Conservation (phyloP, 2,113 vertebrate species). For the Tympanuchus pallidicinctus region DNA sequence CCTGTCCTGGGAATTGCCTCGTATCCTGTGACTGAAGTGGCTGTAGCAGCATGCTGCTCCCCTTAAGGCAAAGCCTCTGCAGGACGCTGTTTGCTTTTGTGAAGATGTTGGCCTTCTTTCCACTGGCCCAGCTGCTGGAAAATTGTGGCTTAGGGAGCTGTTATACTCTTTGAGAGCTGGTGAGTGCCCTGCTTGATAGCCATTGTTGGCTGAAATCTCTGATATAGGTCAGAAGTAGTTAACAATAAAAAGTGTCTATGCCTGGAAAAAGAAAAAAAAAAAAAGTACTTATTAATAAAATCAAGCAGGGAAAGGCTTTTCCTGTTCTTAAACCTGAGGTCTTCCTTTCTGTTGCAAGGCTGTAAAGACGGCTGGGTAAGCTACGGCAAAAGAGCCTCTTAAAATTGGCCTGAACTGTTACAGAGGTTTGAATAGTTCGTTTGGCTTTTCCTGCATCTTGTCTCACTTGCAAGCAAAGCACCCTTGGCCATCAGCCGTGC, state of each 20-base stretch:
- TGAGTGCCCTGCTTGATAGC: neutral
- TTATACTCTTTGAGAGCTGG: neutral
- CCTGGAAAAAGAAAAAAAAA: neutral
- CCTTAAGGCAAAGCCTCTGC: neutral
- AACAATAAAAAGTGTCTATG: neutral
- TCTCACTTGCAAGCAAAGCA: neutral
- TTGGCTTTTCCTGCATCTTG: neutral
- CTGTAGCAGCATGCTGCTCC: neutral
- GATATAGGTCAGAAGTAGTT: neutral
- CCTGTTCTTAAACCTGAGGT: neutral
- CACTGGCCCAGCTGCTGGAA: constrained; percentile 17
- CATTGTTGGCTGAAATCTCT: neutral
- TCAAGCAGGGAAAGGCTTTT: neutral
- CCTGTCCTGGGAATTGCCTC: neutral
- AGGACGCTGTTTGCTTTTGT: neutral
- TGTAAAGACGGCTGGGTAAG: neutral
- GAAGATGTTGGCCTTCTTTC: constrained; percentile 18
- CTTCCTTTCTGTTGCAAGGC: neutral
- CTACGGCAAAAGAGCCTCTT: neutral
- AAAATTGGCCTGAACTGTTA: neutral
- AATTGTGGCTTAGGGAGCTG: neutral
- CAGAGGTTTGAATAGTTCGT: neutral
- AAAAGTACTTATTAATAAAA: neutral
- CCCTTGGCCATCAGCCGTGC: rapidly evolving
- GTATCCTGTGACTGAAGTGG: neutral